These are phyloP conservation scores for Orbicella faveolata DNA, from an alignment of 64 coral and sea anemone species.

Conservation along the genomic window DNA sequence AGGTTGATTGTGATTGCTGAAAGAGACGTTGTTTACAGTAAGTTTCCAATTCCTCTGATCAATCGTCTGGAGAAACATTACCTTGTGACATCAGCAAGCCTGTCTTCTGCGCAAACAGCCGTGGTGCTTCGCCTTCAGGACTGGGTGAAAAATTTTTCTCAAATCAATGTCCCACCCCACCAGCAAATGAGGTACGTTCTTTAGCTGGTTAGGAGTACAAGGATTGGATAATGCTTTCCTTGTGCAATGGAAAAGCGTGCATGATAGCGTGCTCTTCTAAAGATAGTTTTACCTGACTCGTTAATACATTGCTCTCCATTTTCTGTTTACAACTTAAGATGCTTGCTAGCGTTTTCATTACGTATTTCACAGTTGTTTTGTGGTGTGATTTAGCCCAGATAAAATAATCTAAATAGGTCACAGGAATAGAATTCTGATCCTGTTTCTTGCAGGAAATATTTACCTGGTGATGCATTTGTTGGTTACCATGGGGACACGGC, in stretches of 20 bases:
- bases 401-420: background rate
- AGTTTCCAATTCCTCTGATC: constrained; percentile 43
- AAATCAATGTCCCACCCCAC: constrained; percentile 18
- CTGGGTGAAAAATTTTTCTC: constrained; percentile 38
- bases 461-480: constrained; percentile 65
- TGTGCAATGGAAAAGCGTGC: background rate
- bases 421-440: background rate
- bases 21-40: constrained; percentile 71
- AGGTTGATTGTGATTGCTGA: constrained; percentile 83
- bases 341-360: background rate
- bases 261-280: too few relatives aligned
- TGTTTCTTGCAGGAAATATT: constrained; percentile 25
- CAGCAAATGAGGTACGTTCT: constrained; percentile 20
- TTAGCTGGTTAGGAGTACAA: background rate
- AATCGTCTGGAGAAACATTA: constrained; percentile 60
- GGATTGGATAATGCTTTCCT: background rate
- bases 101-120: background rate
- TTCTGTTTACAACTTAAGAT: background rate
- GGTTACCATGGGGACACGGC: constrained; percentile 74
- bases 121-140: background rate
- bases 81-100: constrained; percentile 55
- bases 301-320: background rate
- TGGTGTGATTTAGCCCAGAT: background rate
- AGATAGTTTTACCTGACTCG: too few relatives aligned
- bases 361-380: background rate